Evolutionary conservation across 2,888 invertebrate genomes (phyloP), one percentile per base, ranked within the genome.

Genomic region (Didymodactylos carnosus): DNA sequence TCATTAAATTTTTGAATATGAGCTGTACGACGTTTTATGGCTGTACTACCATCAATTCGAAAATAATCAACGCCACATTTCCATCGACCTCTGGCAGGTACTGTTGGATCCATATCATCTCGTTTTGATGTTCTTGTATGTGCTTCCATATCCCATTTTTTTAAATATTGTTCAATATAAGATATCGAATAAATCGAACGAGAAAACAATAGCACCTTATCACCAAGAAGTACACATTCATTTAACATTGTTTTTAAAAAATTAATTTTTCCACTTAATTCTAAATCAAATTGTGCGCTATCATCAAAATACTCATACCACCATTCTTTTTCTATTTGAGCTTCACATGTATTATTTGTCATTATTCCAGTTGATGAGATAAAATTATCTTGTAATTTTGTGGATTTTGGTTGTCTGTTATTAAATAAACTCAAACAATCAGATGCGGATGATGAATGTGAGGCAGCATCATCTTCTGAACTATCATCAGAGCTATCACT

Each of bases 1-100:
- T 88, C 88, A 82, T 98, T 98, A 83, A 98, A 98, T 78, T 86
- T 86, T 80, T 90, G 90, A 82, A 93, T 92, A 88, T 90, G 91
- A 3, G 86, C 85, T 75, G 90, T 90, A 73, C 98, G 87, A 80
- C 89, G 89, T 79, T 91, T 91, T 46, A 91, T 89, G 39, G 89
- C 88, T 0, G 92, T 91, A 3, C 91, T 90, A 0, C 98, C 53
- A 83, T 98, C 97, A 80, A 99, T 84, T 19, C 85, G 80, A 77
- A 84, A 82, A 77, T 85, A 86, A 76, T 83, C 83, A 13, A 79
- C 77, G 40, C 82, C 82, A 40, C 79, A 79, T 7, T 78, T 78
- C 83, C 83, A 84, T 29, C 77, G 77, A 39, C 83, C 71, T 88
- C 46, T 89, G 39, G 70, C 76, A 35, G 73, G 74, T 19, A 49